Evolutionary conservation across 64 coral and sea anemone genomes (phyloP).

Genomic region (Trachythela sp.): DNA sequence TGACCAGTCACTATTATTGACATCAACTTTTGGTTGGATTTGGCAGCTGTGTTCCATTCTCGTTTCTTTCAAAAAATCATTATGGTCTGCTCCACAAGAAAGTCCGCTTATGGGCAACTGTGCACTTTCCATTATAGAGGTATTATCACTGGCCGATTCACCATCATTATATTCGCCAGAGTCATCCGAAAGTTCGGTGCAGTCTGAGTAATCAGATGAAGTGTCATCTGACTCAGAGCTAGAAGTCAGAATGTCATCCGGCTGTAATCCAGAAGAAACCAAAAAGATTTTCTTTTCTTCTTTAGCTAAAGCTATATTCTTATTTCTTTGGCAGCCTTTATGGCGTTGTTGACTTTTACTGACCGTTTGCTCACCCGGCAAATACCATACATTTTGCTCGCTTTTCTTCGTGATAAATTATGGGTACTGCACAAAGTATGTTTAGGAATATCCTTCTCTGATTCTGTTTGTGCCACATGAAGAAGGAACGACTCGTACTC

Average conservation of each 20-base stretch:
- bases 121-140: too few relatives aligned
- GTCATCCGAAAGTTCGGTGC: not conserved
- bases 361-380: not conserved
- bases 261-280: not conserved
- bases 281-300: not conserved
- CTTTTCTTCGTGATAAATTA: not conserved
- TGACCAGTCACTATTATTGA: not conserved
- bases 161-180: not conserved
- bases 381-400: not conserved
- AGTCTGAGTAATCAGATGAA: not conserved
- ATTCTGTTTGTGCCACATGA: not conserved
- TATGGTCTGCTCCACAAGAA: too few relatives aligned
- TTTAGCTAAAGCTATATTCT: not conserved
- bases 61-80: too few relatives aligned
- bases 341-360: not conserved
- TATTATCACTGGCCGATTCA: not conserved
- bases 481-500: not conserved
- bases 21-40: not conserved
- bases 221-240: not conserved
- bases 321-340: not conserved
- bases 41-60: too few relatives aligned
- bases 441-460: not conserved
- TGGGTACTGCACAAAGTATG: conserved; percentile 6
- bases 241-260: not conserved
- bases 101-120: too few relatives aligned